A percentile compares a stretch with the other conserved stretches of the same genome.
These are phyloP conservation scores for Carlito syrichta DNA, from an alignment of 2,113 vertebrate species.

Conservation along the genomic window DNA sequence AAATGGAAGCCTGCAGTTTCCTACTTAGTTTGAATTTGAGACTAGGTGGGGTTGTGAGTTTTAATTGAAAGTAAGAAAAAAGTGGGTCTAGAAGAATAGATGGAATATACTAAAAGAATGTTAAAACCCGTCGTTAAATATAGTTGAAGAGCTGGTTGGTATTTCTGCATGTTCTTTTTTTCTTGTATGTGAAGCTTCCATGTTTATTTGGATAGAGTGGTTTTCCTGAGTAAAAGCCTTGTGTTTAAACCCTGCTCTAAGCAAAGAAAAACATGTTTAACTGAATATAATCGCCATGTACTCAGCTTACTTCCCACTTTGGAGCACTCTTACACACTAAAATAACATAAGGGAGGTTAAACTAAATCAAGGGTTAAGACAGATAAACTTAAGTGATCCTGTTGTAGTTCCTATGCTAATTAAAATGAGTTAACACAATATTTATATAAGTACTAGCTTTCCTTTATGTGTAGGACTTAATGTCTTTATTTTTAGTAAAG, in stretches of 20 bases:
- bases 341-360: slow-evolving; percentile 32
- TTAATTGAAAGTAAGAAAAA: slow-evolving; percentile 17
- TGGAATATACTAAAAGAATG: background rate
- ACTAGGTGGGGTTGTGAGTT: background rate
- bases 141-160: background rate
- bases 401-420: slow-evolving; percentile 8
- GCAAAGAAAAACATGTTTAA: slow-evolving; percentile 22
- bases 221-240: slow-evolving; percentile 41
- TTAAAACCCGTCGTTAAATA: slow-evolving; percentile 24
- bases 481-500: background rate
- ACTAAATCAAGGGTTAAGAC: slow-evolving; percentile 25
- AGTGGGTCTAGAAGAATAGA: slow-evolving; percentile 7
- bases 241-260: slow-evolving; percentile 43
- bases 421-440: slow-evolving; percentile 45
- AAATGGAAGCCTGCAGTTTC: background rate
- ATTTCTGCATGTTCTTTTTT: background rate
- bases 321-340: slow-evolving; percentile 5
- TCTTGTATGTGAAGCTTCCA: background rate
- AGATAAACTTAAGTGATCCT: background rate
- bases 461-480: background rate
- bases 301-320: slow-evolving; percentile 4
- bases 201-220: slow-evolving; percentile 54
- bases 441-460: slow-evolving; percentile 18
- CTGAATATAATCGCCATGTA: background rate
- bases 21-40: slow-evolving; percentile 33